Evolutionary conservation across 2,113 vertebrate genomes (phyloP).

Genomic region (Antigone vipio): DNA sequence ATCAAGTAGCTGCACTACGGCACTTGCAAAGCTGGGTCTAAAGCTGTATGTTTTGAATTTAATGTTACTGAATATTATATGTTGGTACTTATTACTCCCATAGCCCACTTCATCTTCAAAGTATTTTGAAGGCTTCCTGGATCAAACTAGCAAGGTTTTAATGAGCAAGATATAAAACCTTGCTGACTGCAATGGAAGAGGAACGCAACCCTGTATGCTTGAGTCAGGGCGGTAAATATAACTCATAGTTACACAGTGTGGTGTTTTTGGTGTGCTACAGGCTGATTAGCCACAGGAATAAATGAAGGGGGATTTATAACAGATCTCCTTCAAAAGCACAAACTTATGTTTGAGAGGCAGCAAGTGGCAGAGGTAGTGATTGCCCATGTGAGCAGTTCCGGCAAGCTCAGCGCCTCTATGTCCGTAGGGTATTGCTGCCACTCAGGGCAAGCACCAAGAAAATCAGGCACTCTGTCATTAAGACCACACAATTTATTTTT

Average conservation of each 20-base stretch:
- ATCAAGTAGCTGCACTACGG: background rate
- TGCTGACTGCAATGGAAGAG: background rate
- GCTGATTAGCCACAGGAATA: background rate
- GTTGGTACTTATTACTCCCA: background rate
- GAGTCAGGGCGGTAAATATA: background rate
- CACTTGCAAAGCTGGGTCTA: background rate
- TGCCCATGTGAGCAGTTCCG: background rate
- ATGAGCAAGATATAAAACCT: background rate
- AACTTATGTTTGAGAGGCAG: background rate
- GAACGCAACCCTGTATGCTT: background rate
- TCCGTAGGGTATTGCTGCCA: background rate
- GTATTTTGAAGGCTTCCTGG: background rate
- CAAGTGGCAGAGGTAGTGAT: background rate
- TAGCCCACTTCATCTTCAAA: background rate
- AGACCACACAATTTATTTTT: background rate
- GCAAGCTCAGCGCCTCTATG: accelerated
- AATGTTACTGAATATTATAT: background rate
- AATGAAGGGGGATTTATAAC: background rate
- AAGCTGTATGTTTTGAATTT: background rate
- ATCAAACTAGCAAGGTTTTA: background rate
- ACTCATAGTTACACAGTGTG: background rate
- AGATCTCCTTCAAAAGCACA: background rate
- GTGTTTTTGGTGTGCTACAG: background rate
- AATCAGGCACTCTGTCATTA: background rate
- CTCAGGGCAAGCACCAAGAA: background rate